Conservation (phyloP, 2,888 invertebrate species). For the Griposia aprilina region DNA sequence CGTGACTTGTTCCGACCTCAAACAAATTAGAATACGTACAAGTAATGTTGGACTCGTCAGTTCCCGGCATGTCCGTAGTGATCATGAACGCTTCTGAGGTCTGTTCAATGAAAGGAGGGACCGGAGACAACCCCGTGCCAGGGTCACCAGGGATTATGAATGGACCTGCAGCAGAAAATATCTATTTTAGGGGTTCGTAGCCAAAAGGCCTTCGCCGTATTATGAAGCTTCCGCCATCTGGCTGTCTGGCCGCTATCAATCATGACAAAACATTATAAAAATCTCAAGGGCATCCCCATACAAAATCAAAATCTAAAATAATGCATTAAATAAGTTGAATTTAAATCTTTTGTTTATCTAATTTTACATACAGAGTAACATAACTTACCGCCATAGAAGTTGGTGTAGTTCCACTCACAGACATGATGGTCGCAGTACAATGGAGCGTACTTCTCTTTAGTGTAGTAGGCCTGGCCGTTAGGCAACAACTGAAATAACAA, state of each 20-base stretch:
- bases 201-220: not conserved
- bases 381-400: slow-evolving; percentile 85
- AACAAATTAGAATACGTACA: slow-evolving; percentile 71
- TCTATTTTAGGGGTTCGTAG: not conserved
- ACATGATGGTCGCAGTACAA: slow-evolving; percentile 85
- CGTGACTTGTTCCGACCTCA: not conserved
- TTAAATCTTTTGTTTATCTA: not conserved
- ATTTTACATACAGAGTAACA: not conserved
- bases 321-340: no score
- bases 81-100: slow-evolving; percentile 72
- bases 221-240: no score
- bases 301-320: no score
- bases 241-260: no score
- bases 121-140: slow-evolving; percentile 78
- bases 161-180: slow-evolving; percentile 75
- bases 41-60: slow-evolving; percentile 75
- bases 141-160: slow-evolving; percentile 87
- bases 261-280: no score
- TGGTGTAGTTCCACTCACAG: slow-evolving; percentile 88
- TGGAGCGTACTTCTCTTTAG: slow-evolving; percentile 81
- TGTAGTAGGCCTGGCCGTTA: slow-evolving; percentile 85
- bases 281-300: no score
- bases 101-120: slow-evolving; percentile 83
- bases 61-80: slow-evolving; percentile 65
- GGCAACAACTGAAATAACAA: slow-evolving; percentile 78